Evolutionary conservation across 2,797 vertebrate genomes (phyloP), one percentile per base, ranked within the genome.

Genomic region (Lycodopsis pacificus): DNA sequence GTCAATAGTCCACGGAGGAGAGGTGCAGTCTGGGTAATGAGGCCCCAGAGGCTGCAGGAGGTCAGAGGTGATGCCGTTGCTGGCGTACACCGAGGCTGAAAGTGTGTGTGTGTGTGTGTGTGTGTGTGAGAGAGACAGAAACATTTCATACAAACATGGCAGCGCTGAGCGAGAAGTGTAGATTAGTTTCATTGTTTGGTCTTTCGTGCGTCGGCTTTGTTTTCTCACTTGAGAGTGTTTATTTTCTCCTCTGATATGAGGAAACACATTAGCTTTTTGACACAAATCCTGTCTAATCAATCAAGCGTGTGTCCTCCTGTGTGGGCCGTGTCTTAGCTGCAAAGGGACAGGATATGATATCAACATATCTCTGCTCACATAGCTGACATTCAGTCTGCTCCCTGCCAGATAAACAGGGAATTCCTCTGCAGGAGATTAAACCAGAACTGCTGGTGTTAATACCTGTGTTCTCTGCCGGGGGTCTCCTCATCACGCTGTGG

Each of bases 11-110:
- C 77, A 53, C 10, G 34, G 70, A 86, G 82, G 85, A 93, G 89
- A 90, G 84, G 86, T 91, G 88, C 84, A 83, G 44, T 77, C 62
- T 88, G 86, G 90, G 87, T 92, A 94, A 94, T 85, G 88, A 91
- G 90, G 79, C 92, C 88, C 83, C 58, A 65, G 91, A 84, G 92
- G 80, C 82, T 25, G 64, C 51, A 13, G 42, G 69, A 75, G 88
- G 90, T 94, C 89, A 89, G 62, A 88, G 91, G 91, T 90, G 77
- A 86, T 64, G 79, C 73, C 76, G 73, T 86, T 80, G 70, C 86
- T 74, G 80, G 82, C 51, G 15, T 59, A 65, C 22, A 62, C 79
- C 9, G 57, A 69, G 73, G 65, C 61, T 20, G 67, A 70, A 75
- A n/a, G 73, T 73, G 75, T 66, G 72, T 83, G 74, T 68, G 66